These are phyloP conservation scores for Orthosia gracilis DNA, from an alignment of 2,888 invertebrate genomes.

Conservation along the genomic window DNA sequence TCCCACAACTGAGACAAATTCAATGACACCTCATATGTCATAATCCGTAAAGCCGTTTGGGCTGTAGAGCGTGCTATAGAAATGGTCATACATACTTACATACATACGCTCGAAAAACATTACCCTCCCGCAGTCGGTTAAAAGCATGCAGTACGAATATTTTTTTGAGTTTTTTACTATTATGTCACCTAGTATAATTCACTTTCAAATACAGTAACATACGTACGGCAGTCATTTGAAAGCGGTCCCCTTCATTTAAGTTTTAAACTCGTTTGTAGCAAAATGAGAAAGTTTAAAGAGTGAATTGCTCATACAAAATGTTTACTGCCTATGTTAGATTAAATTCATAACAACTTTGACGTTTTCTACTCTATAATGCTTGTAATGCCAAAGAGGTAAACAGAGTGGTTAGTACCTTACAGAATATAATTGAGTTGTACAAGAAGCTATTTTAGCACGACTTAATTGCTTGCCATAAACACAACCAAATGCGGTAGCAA, in stretches of 20 bases:
- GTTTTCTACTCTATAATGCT: constrained; percentile 1
- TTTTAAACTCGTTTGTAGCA: constrained; percentile 44
- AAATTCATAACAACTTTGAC: constrained; percentile 36
- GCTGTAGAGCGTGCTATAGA: too few species aligned
- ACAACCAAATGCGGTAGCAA: too few species aligned
- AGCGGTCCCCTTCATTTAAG: constrained; percentile 35
- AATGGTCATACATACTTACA: too few species aligned
- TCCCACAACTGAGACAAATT: too few species aligned
- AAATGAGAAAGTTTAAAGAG: constrained; percentile 55
- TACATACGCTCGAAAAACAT: too few species aligned
- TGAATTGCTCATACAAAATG: constrained; percentile 47
- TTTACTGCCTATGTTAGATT: constrained; percentile 44
- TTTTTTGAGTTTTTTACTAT: background rate
- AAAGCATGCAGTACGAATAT: background rate
- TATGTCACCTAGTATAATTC: background rate
- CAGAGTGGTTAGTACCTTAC: background rate
- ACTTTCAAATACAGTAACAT: constrained; percentile 47
- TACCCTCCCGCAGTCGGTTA: too few species aligned
- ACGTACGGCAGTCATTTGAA: constrained; percentile 33
- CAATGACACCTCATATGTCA: too few species aligned
- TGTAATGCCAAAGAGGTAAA: background rate
- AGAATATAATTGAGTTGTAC: too few species aligned
- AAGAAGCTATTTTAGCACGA: too few species aligned
- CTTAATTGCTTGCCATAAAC: too few species aligned
- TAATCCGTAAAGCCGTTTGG: too few species aligned